phyloP scores from a whole-genome alignment of 2,797 vertebrate genomes.

The Enteromius unitaeniatus region DNA sequence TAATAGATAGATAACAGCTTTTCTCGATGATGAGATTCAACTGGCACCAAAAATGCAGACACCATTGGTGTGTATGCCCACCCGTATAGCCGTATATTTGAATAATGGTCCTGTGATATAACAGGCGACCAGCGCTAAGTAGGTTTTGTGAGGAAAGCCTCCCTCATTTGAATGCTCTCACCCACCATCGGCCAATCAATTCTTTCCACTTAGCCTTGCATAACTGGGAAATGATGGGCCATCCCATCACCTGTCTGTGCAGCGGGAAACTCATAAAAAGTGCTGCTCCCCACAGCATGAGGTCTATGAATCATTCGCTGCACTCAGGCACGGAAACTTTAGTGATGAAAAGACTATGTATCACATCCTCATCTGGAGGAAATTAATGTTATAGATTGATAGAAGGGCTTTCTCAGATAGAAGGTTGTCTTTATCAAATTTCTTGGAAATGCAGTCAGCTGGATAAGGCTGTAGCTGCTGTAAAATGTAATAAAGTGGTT shows the following conservation, averaged over 20 bases:
- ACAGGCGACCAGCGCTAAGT: slow-evolving; percentile 39
- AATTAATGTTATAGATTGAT: slow-evolving; percentile 34
- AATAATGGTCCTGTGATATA: slow-evolving; percentile 46
- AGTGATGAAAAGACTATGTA: slow-evolving; percentile 23
- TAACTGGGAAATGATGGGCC: slow-evolving; percentile 58
- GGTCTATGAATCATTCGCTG: slow-evolving; percentile 56
- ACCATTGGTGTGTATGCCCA: slow-evolving; percentile 18
- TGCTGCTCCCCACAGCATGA: slow-evolving; percentile 50
- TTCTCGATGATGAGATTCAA: slow-evolving; percentile 38
- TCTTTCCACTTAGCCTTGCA: slow-evolving; percentile 42
- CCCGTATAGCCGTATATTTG: slow-evolving; percentile 38
- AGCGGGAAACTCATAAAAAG: slow-evolving; percentile 53
- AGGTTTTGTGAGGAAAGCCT: slow-evolving; percentile 43
- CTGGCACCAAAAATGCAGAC: slow-evolving; percentile 20
- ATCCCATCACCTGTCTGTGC: slow-evolving; percentile 58
- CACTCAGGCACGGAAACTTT: slow-evolving; percentile 9
- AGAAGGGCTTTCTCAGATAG: not conserved
- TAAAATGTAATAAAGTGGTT: not conserved
- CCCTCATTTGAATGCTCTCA: slow-evolving; percentile 31
- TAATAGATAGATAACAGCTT: slow-evolving; percentile 45
- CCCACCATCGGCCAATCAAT: slow-evolving; percentile 32
- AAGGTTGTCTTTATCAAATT: not conserved
- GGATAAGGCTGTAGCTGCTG: not conserved
- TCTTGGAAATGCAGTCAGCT: not conserved
- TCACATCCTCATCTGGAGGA: slow-evolving; percentile 14